Percentiles rank a stretch among this genome's conserved stretches.
These are phyloP conservation scores for Ctenoplectra terminalis DNA, from an alignment of 1,140 invertebrate species.

Conservation along the genomic window DNA sequence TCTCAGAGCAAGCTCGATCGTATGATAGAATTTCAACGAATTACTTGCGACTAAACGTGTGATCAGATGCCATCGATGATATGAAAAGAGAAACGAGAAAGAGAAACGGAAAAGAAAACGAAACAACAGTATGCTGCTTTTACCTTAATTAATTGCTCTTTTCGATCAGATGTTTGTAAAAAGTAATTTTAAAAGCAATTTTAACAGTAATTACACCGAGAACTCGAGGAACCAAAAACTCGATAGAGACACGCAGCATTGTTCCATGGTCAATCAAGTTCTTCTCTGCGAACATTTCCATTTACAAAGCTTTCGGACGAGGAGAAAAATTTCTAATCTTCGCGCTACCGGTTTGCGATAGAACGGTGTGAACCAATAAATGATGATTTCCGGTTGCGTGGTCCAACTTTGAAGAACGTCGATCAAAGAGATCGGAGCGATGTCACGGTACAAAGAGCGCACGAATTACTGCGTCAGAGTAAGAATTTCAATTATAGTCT, in stretches of 20 bases:
- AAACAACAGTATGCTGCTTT: background rate
- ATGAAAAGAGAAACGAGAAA: background rate
- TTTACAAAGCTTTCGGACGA: background rate
- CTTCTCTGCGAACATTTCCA: background rate
- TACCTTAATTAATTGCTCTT: background rate
- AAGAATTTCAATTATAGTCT: constrained; percentile 65
- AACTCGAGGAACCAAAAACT: background rate
- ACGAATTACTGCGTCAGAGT: constrained; percentile 57
- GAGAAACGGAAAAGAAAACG: background rate
- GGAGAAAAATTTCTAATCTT: constrained; percentile 25
- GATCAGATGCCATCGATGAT: too few species aligned
- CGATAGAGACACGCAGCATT: too few species aligned
- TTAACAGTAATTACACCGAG: background rate
- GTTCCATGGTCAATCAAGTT: background rate
- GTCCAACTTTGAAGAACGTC: constrained; percentile 52
- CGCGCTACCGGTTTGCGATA: background rate
- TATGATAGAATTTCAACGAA: constrained; percentile 2
- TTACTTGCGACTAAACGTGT: background rate
- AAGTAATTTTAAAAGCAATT: background rate
- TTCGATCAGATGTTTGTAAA: background rate
- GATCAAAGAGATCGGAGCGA: constrained; percentile 55
- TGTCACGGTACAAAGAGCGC: constrained; percentile 47
- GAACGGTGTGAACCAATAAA: constrained; percentile 28
- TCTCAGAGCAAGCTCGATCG: background rate
- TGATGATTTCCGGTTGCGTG: constrained; percentile 60